Evolutionary conservation across 2,888 invertebrate genomes (phyloP).

Genomic region (Epistrophe grossulariae): DNA sequence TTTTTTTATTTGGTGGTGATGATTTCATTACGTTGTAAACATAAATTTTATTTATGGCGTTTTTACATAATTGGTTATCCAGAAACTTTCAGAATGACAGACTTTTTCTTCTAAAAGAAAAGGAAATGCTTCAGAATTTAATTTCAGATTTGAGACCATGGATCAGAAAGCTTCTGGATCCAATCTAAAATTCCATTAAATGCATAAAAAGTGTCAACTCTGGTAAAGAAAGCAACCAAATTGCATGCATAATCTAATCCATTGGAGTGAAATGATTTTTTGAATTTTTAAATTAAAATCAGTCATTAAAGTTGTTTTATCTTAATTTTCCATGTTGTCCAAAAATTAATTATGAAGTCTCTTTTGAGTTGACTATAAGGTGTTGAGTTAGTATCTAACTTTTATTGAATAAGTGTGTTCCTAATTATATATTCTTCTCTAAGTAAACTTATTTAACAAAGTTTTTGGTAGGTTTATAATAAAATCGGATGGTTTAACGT

Average conservation of each 20-base stretch:
- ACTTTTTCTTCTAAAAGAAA: not conserved
- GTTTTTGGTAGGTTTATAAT: not conserved
- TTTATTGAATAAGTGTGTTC: not conserved
- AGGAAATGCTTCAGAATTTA: not conserved
- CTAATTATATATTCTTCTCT: not conserved
- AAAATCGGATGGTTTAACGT: slow-evolving; percentile 39
- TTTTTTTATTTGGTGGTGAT: slow-evolving; percentile 54
- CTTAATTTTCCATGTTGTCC: not conserved
- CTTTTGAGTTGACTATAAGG: not conserved
- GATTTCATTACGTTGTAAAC: slow-evolving; percentile 63
- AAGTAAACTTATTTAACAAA: slow-evolving; percentile 18
- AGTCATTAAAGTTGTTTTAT: not conserved
- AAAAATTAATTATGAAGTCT: not conserved
- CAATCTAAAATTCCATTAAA: not conserved
- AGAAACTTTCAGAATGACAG: not conserved
- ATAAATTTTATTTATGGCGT: not conserved
- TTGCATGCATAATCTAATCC: not conserved
- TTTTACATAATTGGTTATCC: not conserved
- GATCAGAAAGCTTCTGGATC: not conserved
- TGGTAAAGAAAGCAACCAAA: not conserved
- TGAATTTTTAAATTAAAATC: not conserved
- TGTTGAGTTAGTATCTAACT: not conserved
- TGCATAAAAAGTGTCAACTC: not conserved
- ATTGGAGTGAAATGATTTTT: not conserved
- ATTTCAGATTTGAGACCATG: not conserved